Conservation (phyloP, 2,797 vertebrate genomes). For the Danio aesculapii region DNA sequence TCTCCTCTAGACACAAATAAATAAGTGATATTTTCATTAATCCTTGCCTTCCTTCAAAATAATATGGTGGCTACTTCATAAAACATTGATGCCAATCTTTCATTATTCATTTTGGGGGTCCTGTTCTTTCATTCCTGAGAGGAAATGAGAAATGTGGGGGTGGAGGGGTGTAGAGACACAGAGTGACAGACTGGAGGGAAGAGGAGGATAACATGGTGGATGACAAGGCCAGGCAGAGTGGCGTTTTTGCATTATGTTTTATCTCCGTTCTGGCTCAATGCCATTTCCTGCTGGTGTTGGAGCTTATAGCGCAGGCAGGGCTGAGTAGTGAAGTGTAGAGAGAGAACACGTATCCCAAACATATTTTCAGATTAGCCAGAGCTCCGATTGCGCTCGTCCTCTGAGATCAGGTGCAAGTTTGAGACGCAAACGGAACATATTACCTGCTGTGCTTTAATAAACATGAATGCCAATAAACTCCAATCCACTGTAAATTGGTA, state of each 20-base stretch:
- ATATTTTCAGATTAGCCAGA: conserved; percentile 55
- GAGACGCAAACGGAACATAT: conserved; percentile 25
- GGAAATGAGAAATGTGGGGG: conserved; percentile 69
- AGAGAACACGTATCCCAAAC: conserved; percentile 56
- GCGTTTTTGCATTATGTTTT: conserved; percentile 65
- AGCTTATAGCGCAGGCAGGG: conserved; percentile 50
- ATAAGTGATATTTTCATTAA: conserved; percentile 81
- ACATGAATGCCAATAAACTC: conserved; percentile 17
- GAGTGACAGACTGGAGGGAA: conserved; percentile 56
- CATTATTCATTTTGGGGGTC: conserved; percentile 70
- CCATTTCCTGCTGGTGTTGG: conserved; percentile 56
- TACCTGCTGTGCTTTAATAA: neutral
- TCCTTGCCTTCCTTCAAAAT: conserved; percentile 76
- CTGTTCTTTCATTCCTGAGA: conserved; percentile 66
- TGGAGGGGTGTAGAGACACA: conserved; percentile 22
- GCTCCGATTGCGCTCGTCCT: conserved; percentile 45
- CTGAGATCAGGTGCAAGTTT: conserved; percentile 40
- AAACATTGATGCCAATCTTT: conserved; percentile 81
- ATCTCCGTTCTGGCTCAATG: conserved; percentile 61
- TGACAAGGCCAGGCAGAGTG: conserved; percentile 54
- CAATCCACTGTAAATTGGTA: neutral
- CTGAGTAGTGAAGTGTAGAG: conserved; percentile 54
- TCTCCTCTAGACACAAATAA: conserved; percentile 77
- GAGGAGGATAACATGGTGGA: conserved; percentile 53
- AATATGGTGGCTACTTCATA: conserved; percentile 83